Evolutionary conservation across 2,888 invertebrate species (phyloP), one percentile per base, ranked within the genome.

Genomic region (Leptinotarsa haldemani): DNA sequence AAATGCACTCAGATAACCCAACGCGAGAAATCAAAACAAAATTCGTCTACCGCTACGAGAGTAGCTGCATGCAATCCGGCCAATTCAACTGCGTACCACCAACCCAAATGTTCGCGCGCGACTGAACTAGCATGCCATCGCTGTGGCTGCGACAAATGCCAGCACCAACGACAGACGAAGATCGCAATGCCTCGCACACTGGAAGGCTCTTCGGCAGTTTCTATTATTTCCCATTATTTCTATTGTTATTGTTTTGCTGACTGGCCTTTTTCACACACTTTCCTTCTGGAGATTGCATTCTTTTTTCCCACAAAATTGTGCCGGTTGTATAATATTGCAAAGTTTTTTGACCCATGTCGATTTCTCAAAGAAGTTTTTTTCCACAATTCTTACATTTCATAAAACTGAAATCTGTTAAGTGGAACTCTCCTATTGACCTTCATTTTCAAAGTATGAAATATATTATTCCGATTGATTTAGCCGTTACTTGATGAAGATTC

Each of bases 201-300:
- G n/a, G 61, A 46, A 30, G 25, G 20, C 69, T 71, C 48, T 71
- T 56, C 40, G 65, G 65, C 74, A 74, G 70, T 58, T 71, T 56
- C 30, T 72, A 70, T 64, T 72, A 68, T 53, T 71, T 72, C 72
- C 52, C 25, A 72, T 68, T 67, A 53, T 69, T 73, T 65, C 73
- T 69, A 69, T 73, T 73, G 73, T 73, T 73, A 46, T 58, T 65
- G 69, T 73, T 56, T 56, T 69, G 65, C 69, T 48, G 63, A 50
- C 46, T 48, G 66, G 64, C 50, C 30, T 70, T 73, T 72, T 75
- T 75, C 75, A 73, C 75, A 75, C 73, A 75, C 75, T 75, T 75
- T 75, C 75, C 69, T 69, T 66, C 69, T 56, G 69, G 46, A 56
- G 2, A 69, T 69, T 73, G 61, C 40, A 40, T 61, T 61, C 61